These are phyloP conservation scores for Eupithecia subumbrata DNA, from an alignment of 2,888 invertebrate species.

Conservation along the genomic window DNA sequence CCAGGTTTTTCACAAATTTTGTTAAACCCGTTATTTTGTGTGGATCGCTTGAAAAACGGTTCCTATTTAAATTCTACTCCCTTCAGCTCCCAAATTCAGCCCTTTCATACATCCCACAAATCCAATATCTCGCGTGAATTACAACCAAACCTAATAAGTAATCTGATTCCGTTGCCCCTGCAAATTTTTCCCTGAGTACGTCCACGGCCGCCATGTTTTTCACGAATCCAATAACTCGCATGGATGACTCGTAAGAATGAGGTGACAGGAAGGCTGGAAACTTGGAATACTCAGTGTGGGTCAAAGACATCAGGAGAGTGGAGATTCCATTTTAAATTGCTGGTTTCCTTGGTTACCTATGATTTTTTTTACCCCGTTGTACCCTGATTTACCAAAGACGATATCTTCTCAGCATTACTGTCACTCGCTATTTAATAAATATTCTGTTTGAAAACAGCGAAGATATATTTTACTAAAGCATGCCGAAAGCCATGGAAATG, in stretches of 20 bases:
- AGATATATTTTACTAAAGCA: no score
- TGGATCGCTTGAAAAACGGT: no score
- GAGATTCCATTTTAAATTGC: neutral
- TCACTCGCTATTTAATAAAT: no score
- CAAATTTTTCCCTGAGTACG: neutral
- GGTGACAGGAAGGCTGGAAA: conserved; percentile 44
- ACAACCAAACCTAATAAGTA: conserved; percentile 3
- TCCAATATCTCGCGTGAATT: conserved; percentile 9
- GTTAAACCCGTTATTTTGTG: no score
- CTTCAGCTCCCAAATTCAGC: neutral
- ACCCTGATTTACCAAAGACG: neutral
- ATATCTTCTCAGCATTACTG: no score
- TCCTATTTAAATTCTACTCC: neutral
- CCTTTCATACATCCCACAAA: neutral
- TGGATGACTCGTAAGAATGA: conserved; percentile 50
- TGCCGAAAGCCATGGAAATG: no score
- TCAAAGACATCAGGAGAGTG: neutral
- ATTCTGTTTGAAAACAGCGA: no score
- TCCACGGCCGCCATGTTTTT: conserved; percentile 46
- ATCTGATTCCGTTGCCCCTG: neutral
- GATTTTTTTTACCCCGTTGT: neutral
- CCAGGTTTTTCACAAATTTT: neutral
- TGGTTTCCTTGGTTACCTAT: neutral
- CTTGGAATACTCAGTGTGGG: conserved; percentile 51
- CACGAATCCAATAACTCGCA: conserved; percentile 56